Base-by-base conservation (phyloP, 2,113 vertebrate species). In the Chroicocephalus ridibundus region DNA sequence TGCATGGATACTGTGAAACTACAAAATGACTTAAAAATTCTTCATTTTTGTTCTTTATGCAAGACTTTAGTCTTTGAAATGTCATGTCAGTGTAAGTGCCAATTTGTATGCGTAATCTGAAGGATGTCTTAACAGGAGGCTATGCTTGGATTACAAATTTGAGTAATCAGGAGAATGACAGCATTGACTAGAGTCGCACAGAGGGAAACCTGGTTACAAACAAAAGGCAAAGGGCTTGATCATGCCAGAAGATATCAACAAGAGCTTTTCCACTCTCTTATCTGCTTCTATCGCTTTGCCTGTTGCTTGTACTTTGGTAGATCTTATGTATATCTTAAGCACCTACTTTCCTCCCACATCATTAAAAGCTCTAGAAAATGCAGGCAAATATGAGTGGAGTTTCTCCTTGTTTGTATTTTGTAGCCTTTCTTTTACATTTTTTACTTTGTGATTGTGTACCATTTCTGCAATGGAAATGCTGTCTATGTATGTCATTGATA, bases 11-110 rank as follows among this genome's bases (percentile, higher is more conserved):
- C 11, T 66, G 40, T 44, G 52, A 84, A 75, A 52, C 13, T 51
- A 60, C 8, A 49, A 34, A 65, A 78, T 51, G 1, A 29, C 12
- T 71, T 38, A 1, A 5, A 7, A 8, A 1, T 1, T 38, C 55
- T 15, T 46, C 3, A 4, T 68, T 90, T 60, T 6, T 57, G 3
- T 66, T 65, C 15, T 69, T 81, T 26, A 13, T 42, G 11, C 1
- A 4, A 13, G 9, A 40, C 25, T 54, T 26, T 42, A 70, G 13
- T 16, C 29, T 89, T 84, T 90, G 21, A 46, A 55, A 82, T 62
- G 5, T 58, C 62, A 6, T 52, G 34, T 75, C 26, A n/a, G 32
- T 58, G 1, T 11, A 75, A 54, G 11, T 80, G 66, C 29, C 21
- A 47, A 34, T 17, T 80, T 72, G 36, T 12, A 13, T 77, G 42